Base-by-base conservation (phyloP, 2,797 vertebrate species). In the Myripristis jacobus region DNA sequence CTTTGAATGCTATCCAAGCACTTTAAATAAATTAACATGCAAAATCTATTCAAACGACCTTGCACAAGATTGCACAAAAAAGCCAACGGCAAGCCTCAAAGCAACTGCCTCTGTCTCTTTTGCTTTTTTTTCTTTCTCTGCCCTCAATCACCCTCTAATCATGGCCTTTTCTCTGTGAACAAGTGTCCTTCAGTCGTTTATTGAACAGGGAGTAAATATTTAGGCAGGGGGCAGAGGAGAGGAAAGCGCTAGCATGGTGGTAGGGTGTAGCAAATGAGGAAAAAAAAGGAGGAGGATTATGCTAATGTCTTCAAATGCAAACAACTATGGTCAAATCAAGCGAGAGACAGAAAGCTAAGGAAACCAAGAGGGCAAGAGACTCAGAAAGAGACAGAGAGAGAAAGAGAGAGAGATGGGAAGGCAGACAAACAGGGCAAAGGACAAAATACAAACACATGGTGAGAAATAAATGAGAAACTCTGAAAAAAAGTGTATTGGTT, bases 151-250 rank as follows among this genome's bases (percentile, higher is more conserved):
- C 62, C 79, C 72, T 80, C 75, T 64, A 73, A 86, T 82, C 71
- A 66, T 73, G 77, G 73, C 75, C 60, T 80, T 74, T 57, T 80
- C 78, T 87, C 80, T 80, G 79, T 73, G 81, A 88, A 82, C 84
- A 86, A 87, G 87, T 68, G 80, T 68, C 76, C 70, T 77, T 43
- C 52, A 54, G 79, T 84, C 68, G 22, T 81, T 88, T 78, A 79
- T 71, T 63, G 80, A 87, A 70, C 61, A 41, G 53, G 79, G 75
- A 84, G 86, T 83, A 90, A 90, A 90, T 90, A 92, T 89, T 88
- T 84, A 89, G 80, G 79, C 56, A 77, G 76, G 69, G 78, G 82
- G 75, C 18, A 66, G 81, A 80, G 77, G 68, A 76, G 22, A 73
- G 70, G 68, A 80, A 55, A 22, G 55, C 70, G 52, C 3, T 7